Conservation (phyloP, 2,888 invertebrate genomes). For the Drosophila cognata region DNA sequence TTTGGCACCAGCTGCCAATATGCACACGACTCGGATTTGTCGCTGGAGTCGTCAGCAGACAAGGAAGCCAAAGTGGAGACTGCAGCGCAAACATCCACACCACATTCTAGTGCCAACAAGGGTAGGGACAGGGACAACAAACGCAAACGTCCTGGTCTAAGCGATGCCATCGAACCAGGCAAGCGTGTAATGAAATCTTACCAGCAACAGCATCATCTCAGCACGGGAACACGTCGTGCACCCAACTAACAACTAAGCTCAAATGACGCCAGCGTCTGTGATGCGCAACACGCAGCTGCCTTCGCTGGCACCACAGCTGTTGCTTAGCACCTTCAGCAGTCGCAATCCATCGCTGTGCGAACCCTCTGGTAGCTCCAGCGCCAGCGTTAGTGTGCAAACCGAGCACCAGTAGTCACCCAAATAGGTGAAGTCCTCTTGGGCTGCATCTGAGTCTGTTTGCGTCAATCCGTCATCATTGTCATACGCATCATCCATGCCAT, state of each 20-base stretch:
- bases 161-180: slow-evolving; percentile 91
- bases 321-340: slow-evolving; percentile 61
- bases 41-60: slow-evolving; percentile 19
- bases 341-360: slow-evolving; percentile 40
- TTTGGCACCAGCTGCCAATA: slow-evolving; percentile 97
- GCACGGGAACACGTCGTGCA: slow-evolving; percentile 83
- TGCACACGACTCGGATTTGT: slow-evolving; percentile 94
- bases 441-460: slow-evolving; percentile 2
- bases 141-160: slow-evolving; percentile 92
- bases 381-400: slow-evolving; percentile 57
- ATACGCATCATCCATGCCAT: slow-evolving; percentile 24
- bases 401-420: slow-evolving; percentile 63
- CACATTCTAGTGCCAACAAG: slow-evolving; percentile 3
- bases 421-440: slow-evolving; percentile 17
- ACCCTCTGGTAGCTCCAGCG: slow-evolving; percentile 47
- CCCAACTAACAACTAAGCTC: slow-evolving; percentile 13
- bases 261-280: slow-evolving; percentile 66
- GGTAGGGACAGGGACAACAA: slow-evolving; percentile 81
- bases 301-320: slow-evolving; percentile 63
- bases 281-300: slow-evolving; percentile 61
- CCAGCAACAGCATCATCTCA: slow-evolving; percentile 89
- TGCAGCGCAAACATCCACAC: slow-evolving; percentile 15
- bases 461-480: slow-evolving; percentile 20
- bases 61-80: slow-evolving; percentile 23
- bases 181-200: slow-evolving; percentile 92